Evolutionary conservation across 1,140 invertebrate genomes (phyloP), one percentile per base, ranked within the genome.

Genomic region (roundworm (Caenorhabditis elegans)): DNA sequence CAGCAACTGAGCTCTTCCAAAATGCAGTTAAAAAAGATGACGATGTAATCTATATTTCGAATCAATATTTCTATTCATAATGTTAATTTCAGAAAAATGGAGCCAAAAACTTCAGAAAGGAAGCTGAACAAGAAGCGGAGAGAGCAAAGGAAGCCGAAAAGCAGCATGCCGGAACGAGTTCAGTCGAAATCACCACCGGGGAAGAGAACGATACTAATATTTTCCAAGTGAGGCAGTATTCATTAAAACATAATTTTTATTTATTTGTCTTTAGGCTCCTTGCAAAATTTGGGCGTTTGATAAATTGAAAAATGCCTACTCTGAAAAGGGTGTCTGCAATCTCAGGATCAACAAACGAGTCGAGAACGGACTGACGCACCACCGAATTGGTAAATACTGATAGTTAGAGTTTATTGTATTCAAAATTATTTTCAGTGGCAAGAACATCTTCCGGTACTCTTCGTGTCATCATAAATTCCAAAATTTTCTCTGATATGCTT

Each of bases 251-350:
- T 53, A 8, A 15, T 34, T 17, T 10, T 17, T 60, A 34, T 34
- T 17, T 34, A 34, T 34, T 10, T 17, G 13, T 34, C 47, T 49
- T 31, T 46, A 77, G 76, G 48, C 48, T n/a, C 46, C 76, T 19
- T 77, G 76, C 24, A 77, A 77, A 49, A 77, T 77, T 77, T 53
- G 48, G 46, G 76, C 76, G 5, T 77, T 77, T 19, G 76, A 77
- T 19, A 77, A 77, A 24, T 28, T 11, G 17, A 26, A 34, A 5
- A 77, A 49, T n/a, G 48, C 48, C 3, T 77, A 51, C 24, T 10
- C 19, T 22, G 76, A 77, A 36, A 77, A 77, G 36, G 76, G 76
- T 4, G 10, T 77, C 10, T 77, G 46, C 34, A 77, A 43, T 31
- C 76, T 77, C 5, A 48, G 48, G 36, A 77, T 77, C 46, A 77